Percentiles rank a stretch among this genome's conserved stretches.
Evolutionary conservation across 2,113 vertebrate species (phyloP).

Genomic region (Rallus limicola): DNA sequence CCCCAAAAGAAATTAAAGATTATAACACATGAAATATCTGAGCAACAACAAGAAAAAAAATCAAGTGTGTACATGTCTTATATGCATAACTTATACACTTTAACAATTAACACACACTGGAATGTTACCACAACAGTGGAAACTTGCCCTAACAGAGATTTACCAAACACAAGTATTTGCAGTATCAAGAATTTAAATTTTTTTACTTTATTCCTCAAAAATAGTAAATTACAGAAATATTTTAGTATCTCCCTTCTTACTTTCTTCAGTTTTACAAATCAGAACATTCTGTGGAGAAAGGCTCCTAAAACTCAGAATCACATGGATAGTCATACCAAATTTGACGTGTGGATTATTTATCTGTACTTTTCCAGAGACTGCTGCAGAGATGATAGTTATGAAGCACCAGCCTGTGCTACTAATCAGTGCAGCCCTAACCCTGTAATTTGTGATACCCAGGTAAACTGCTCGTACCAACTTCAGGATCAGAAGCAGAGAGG

Average conservation of each 20-base stretch:
- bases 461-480: background rate
- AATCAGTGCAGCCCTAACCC: background rate
- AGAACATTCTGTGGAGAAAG: background rate
- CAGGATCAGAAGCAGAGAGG: background rate
- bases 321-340: background rate
- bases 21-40: background rate
- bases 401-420: background rate
- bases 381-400: background rate
- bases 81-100: conserved; percentile 41
- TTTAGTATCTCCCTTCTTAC: background rate
- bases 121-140: conserved; percentile 53
- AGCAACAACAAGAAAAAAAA: background rate
- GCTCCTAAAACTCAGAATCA: background rate
- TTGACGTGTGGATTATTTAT: background rate
- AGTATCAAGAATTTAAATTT: background rate
- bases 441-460: conserved; percentile 10
- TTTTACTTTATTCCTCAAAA: background rate
- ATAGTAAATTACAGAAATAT: background rate
- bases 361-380: background rate
- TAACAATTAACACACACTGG: conserved; percentile 39
- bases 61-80: conserved; percentile 55
- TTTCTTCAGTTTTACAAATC: background rate
- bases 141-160: conserved; percentile 49
- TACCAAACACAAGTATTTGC: conserved; percentile 37
- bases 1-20: background rate